Conservation (phyloP, 2,888 invertebrate genomes). For the Agonum fuliginosum region DNA sequence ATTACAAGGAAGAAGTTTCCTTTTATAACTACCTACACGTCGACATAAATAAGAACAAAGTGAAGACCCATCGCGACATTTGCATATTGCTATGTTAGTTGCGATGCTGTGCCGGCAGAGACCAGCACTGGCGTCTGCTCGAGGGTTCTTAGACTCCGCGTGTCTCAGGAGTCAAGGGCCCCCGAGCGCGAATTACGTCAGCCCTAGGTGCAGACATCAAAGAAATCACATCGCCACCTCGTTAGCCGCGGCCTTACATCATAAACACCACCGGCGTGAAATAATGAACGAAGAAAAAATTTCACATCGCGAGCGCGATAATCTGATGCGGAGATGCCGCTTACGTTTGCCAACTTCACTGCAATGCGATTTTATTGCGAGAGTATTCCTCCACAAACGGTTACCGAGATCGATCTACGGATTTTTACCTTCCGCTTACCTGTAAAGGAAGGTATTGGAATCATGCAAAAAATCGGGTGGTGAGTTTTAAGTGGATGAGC, state of each 20-base stretch:
- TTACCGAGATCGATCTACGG: too few relatives aligned
- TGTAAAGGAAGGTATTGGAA: too few relatives aligned
- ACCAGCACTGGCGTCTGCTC: neutral
- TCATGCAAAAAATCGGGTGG: too few relatives aligned
- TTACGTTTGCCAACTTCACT: neutral
- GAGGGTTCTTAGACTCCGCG: neutral
- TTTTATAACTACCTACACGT: slow-evolving; percentile 4
- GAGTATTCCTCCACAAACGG: too few relatives aligned
- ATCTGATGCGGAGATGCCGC: neutral
- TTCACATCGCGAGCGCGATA: neutral
- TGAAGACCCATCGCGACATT: neutral
- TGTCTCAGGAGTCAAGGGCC: slow-evolving; percentile 50
- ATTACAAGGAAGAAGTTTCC: neutral
- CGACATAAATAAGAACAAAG: slow-evolving; percentile 17
- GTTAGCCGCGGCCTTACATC: slow-evolving; percentile 46
- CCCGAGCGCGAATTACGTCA: slow-evolving; percentile 3
- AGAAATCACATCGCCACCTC: slow-evolving; percentile 57
- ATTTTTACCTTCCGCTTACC: too few relatives aligned
- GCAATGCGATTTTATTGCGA: neutral
- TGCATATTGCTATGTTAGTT: neutral
- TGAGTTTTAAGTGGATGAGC: too few relatives aligned
- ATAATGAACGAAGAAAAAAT: slow-evolving; percentile 30
- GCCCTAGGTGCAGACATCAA: slow-evolving; percentile 51
- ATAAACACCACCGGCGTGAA: slow-evolving; percentile 45
- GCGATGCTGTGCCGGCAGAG: neutral